Base-by-base conservation (phyloP, 37 sponge, comb jelly and placozoan species). In the Corticium candelabrum region DNA sequence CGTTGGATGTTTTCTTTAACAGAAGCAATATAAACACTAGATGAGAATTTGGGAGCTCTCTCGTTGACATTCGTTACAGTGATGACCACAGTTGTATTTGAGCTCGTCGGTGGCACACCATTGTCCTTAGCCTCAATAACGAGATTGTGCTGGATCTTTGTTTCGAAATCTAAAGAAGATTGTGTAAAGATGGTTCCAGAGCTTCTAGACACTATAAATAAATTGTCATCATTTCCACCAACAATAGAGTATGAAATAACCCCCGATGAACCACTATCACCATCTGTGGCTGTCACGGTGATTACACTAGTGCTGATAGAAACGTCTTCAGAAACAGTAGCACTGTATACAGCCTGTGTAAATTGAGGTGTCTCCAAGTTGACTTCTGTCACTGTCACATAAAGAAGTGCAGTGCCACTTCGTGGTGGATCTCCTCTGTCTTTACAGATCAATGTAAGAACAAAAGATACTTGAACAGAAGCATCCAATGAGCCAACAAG, bases 21-120 rank as follows among this genome's bases (percentile, higher is more conserved):
- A 27, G 67, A 15, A 27, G 40, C 77, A 39, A 79, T 77, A 56
- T 89, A 89, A 34, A 69, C 40, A 38, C 39, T 80, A 35, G n/a
- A 21, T 0, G 78, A 32, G 67, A 89, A 80, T 0, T 1, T 37
- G 33, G 91, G 91, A 29, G 31, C 3, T 32, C 41, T 68, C n/a
- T 87, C 86, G 62, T 90, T 77, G 27, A 76, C 56, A 41, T 87
- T 87, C 21, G 50, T 38, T n/a, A 87, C 30, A 0, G 68, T 39
- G 39, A 91, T 41, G 2, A 77, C 69, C 1, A 91, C 84, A 34
- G 5, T 70, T 30, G 36, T 7, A 32, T 4, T 70, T 4, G 73
- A 29, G 21, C 73, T 4, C 73, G 31, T 7, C 5, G 31, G 31
- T 7, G 73, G 73, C 5, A 70, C 21, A 30, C 73, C 73, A 5